Evolutionary conservation across 2,888 invertebrate species (phyloP).

Genomic region (Cerastoderma edule): DNA sequence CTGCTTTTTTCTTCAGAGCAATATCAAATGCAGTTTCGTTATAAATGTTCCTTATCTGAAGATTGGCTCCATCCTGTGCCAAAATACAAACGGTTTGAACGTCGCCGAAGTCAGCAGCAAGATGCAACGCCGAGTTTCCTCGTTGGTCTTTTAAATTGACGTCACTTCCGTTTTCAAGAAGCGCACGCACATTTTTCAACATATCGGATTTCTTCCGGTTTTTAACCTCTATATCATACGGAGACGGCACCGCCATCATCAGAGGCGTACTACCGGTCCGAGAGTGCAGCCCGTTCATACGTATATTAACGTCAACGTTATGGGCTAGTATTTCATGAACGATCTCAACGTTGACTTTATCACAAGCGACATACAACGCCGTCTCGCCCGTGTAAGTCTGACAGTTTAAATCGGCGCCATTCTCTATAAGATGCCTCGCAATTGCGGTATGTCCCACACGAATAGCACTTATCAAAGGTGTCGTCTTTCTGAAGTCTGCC

Average conservation of each 20-base stretch:
- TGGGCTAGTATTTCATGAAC: conserved; percentile 37
- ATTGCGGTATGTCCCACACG: conserved; percentile 31
- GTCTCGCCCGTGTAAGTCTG: conserved; percentile 47
- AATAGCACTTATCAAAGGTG: conserved; percentile 54
- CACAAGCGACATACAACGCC: conserved; percentile 59
- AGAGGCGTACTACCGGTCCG: conserved; percentile 46
- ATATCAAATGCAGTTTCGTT: conserved; percentile 53
- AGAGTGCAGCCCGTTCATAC: conserved; percentile 31
- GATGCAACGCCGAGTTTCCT: conserved; percentile 60
- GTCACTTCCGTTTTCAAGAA: conserved; percentile 54
- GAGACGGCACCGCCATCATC: conserved; percentile 58
- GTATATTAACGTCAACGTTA: conserved; percentile 44
- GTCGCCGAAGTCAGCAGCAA: conserved; percentile 46
- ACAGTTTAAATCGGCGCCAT: conserved; percentile 58
- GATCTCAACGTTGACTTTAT: conserved; percentile 31
- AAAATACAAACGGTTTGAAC: conserved; percentile 40
- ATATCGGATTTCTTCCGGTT: conserved; percentile 47
- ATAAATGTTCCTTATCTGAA: conserved; percentile 46
- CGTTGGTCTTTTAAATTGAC: conserved; percentile 40
- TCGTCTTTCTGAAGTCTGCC: conserved; percentile 49
- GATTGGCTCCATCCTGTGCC: conserved; percentile 49
- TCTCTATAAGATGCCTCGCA: conserved; percentile 52
- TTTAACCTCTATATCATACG: conserved; percentile 39
- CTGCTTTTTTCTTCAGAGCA: conserved; percentile 36
- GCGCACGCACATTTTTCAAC: conserved; percentile 43